Conservation (phyloP, 2,113 vertebrate species). For the Xiphophorus hellerii region DNA sequence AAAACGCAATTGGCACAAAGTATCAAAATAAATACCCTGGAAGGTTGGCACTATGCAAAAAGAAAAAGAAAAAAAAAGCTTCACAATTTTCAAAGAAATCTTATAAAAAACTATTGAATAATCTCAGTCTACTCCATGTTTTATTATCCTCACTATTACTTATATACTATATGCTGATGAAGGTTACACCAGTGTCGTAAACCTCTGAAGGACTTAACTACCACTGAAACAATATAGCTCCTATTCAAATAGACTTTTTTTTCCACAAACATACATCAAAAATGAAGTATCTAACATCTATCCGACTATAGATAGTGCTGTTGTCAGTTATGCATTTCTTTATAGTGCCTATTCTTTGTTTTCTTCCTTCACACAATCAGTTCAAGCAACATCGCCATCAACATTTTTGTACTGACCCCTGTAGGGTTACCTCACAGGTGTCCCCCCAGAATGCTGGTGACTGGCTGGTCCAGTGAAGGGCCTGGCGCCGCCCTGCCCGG, state of each 20-base stretch:
- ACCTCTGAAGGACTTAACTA: conserved; percentile 69
- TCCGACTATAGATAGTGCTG: conserved; percentile 66
- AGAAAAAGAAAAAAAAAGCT: conserved; percentile 50
- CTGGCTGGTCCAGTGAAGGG: conserved; percentile 73
- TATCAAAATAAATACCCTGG: conserved; percentile 80
- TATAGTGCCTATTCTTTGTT: conserved; percentile 54
- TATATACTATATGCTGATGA: conserved; percentile 77
- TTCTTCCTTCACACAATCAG: conserved; percentile 29
- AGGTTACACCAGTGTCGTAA: conserved; percentile 67
- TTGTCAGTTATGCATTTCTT: conserved; percentile 66
- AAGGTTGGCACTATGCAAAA: conserved; percentile 79
- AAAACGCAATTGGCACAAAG: conserved; percentile 77
- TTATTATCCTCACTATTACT: conserved; percentile 70
- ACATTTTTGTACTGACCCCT: background rate
- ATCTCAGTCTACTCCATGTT: conserved; percentile 71
- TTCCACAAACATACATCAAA: conserved; percentile 71
- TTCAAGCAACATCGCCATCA: conserved; percentile 30
- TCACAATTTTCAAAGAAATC: conserved; percentile 72
- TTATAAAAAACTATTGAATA: conserved; percentile 76
- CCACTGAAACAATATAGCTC: conserved; percentile 73
- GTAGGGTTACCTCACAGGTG: conserved; percentile 65
- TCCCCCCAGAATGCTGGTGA: conserved; percentile 79
- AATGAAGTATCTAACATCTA: conserved; percentile 73
- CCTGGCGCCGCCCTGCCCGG: conserved; percentile 53
- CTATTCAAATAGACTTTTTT: conserved; percentile 69